Evolutionary conservation across 2,113 vertebrate species (phyloP).

Genomic region (Sigmodon hispidus): DNA sequence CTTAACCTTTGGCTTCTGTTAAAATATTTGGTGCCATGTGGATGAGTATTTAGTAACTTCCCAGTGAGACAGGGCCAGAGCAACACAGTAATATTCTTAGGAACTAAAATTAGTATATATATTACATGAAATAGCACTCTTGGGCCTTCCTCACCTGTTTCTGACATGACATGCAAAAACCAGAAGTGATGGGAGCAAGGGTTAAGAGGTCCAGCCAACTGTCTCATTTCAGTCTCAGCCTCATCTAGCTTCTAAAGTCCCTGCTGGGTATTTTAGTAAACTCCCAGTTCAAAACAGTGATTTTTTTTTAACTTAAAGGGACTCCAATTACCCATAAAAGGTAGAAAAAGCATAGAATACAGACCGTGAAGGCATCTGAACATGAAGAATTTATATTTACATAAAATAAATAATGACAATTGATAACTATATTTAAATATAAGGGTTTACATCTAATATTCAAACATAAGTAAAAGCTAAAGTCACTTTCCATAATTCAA

Average conservation of each 20-base stretch:
- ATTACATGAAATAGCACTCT: conserved; percentile 69
- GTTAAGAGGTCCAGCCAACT: conserved; percentile 64
- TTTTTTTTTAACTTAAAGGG: neutral
- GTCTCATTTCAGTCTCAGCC: conserved; percentile 61
- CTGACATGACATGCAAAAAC: conserved; percentile 73
- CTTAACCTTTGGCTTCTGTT: conserved; percentile 84
- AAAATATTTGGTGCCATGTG: conserved; percentile 86
- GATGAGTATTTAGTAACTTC: conserved; percentile 85
- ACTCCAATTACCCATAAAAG: neutral
- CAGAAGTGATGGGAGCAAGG: conserved; percentile 14
- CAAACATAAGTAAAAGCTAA: conserved; percentile 37
- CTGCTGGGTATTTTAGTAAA: conserved; percentile 57
- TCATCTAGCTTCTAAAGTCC: conserved; percentile 38
- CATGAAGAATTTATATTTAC: neutral
- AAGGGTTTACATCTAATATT: neutral
- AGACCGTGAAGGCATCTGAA: neutral
- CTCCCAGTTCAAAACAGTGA: neutral
- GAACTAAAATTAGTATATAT: conserved; percentile 78
- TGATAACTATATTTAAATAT: conserved; percentile 28
- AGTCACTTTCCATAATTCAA: conserved; percentile 31
- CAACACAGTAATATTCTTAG: conserved; percentile 77
- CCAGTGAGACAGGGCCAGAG: conserved; percentile 77
- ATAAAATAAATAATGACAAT: conserved; percentile 18
- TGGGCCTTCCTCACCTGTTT: conserved; percentile 85
- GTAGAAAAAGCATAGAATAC: neutral